Base-by-base conservation (phyloP, 1,140 invertebrate genomes). In the Trichoplusia ni region DNA sequence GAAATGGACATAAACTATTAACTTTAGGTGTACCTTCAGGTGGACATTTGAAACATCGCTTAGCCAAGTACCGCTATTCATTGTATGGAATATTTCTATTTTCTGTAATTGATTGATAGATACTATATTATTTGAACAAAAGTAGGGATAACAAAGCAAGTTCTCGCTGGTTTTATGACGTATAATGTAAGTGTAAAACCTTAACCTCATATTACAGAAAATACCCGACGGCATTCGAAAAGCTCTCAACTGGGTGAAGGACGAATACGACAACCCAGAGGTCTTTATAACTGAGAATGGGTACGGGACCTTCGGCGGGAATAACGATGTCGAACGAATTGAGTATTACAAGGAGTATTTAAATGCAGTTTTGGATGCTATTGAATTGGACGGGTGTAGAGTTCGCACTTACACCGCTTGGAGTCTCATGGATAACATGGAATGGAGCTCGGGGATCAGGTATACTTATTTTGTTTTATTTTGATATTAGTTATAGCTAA, bases 341-440 rank as follows among this genome's bases (percentile, higher is more conserved):
- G 81, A 84, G 5, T 94, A 92, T 63, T 90, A 91, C 2, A 90
- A 91, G 67, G 80, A 76, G 14, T 95, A 96, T 73, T 87, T 96
- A 7, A 54, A 68, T n/a, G 59, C 79, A 4, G 49, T 90, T 3
- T 51, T 88, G 7, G 77, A 86, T 44, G 82, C 83, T 0, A 76
- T 83, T 1, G 75, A 82, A 37, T 7, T 66, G 19, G 84, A 85
- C 19, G 61, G 64, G 0, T 85, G 81, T 47, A 81, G 81, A 8
- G 73, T 84, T n/a, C 14, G 59, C 0, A 23, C 51, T 7, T 85
- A 85, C 37, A 83, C 81, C 1, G 73, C 71, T 9, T 86, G 84
- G 84, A 82, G 76, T 66, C 46, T 86, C n/a, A 84, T 86, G 82
- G 82, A 86, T 35, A 86, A 84, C 35, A 82, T 83, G 47, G 82